A percentile compares a stretch with the other conserved stretches of the same genome.
phyloP scores from a whole-genome alignment of 1,140 invertebrate genomes.

The Neotoxoptera formosana region DNA sequence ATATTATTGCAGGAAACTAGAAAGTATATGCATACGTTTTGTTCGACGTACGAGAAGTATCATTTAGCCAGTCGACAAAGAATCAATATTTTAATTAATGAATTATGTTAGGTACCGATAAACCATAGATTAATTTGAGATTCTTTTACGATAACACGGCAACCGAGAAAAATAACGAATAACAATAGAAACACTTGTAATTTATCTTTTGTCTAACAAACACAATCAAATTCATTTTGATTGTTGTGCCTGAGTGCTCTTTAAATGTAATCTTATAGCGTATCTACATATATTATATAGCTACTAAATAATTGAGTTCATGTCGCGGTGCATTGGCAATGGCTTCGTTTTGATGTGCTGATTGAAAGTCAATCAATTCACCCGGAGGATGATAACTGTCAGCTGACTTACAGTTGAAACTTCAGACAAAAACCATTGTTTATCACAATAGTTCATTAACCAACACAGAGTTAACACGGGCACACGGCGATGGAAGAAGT shows the following conservation, averaged over 20 bases:
- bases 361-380: background rate
- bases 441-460: constrained; percentile 12
- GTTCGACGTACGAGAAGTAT: background rate
- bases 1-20: background rate
- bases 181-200: background rate
- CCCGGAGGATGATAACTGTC: background rate
- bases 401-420: background rate
- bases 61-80: background rate
- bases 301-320: background rate
- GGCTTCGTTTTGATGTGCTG: background rate
- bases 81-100: background rate
- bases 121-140: background rate
- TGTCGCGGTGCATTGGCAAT: background rate
- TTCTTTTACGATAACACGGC: background rate
- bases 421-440: constrained; percentile 9
- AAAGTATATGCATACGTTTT: background rate
- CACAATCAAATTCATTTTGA: background rate
- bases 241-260: background rate
- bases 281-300: background rate
- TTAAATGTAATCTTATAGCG: background rate
- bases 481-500: background rate
- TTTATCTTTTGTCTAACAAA: background rate
- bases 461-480: background rate
- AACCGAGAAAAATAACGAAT: background rate
- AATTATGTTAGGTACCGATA: background rate